These are phyloP conservation scores for Dryocosmus kuriphilus DNA, from an alignment of 2,888 invertebrate species.

Conservation along the genomic window DNA sequence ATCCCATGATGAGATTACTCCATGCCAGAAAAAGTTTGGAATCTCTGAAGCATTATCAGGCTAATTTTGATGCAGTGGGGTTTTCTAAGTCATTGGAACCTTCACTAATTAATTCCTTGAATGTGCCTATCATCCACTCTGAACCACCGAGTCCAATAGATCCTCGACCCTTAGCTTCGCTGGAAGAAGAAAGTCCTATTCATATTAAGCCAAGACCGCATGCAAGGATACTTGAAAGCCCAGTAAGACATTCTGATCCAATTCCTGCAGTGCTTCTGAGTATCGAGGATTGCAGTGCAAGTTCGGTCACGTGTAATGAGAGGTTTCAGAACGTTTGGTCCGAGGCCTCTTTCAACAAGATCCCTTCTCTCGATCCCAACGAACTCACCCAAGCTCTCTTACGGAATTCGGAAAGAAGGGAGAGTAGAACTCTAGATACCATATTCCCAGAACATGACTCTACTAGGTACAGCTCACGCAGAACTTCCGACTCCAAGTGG, in stretches of 20 bases:
- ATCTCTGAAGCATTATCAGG: slow-evolving; percentile 64
- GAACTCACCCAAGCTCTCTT: slow-evolving; percentile 49
- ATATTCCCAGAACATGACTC: slow-evolving; percentile 71
- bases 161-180: slow-evolving; percentile 63
- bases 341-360: slow-evolving; percentile 11
- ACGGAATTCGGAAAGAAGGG: slow-evolving; percentile 55
- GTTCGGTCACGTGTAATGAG: slow-evolving; percentile 25
- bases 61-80: slow-evolving; percentile 60
- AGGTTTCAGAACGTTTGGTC: slow-evolving; percentile 32
- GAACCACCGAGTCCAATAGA: slow-evolving; percentile 74
- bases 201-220: slow-evolving; percentile 15
- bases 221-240: slow-evolving; percentile 50
- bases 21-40: slow-evolving; percentile 58
- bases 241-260: slow-evolving; percentile 68
- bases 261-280: slow-evolving; percentile 70
- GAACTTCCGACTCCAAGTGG: slow-evolving; percentile 74
- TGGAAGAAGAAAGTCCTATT: slow-evolving; percentile 56
- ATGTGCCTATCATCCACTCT: slow-evolving; percentile 70
- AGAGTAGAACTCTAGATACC: slow-evolving; percentile 61
- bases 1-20: slow-evolving; percentile 45
- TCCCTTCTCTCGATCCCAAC: slow-evolving; percentile 37
- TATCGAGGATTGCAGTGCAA: slow-evolving; percentile 66
- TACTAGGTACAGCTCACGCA: slow-evolving; percentile 69
- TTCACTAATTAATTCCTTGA: slow-evolving; percentile 60
- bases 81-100: slow-evolving; percentile 60